Evolutionary conservation across 92 coral and sea anemone genomes (phyloP), one percentile per base, ranked within the genome.

Genomic region (Epizoanthus stellaris): DNA sequence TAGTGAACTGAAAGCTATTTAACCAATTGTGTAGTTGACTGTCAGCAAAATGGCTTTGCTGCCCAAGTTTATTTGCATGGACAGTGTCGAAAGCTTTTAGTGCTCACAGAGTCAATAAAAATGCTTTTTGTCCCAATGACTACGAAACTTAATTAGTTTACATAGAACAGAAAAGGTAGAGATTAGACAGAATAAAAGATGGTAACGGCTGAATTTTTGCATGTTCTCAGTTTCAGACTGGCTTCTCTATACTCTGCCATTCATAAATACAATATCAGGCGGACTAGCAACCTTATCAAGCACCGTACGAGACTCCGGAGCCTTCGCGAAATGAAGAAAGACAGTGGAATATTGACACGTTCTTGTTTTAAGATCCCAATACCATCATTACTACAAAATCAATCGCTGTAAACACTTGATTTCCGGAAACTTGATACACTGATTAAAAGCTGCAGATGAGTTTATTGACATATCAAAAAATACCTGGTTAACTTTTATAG

Each of bases 381-480:
- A 79, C 83, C 58, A 19, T 79, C 83, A 63, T 30, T 63, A 43
- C 57, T 79, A 62, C 49, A 43, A 63, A 79, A 59, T 79, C 83
- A 62, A 40, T 62, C 34, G 83, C 19, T 79, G 83, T 79, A 79
- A 79, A 79, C 83, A 79, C 83, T 63, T 63, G 71, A 79, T 79
- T 79, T 79, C 83, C 83, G 83, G 83, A 79, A 52, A 79, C 30
- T 79, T 57, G 56, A 79, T 79, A 79, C 65, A 67, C 73, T 17
- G 60, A 62, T 79, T 62, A 79, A 79, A 79, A 40, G 65, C 72
- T 11, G 23, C 16, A 64, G 83, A 79, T 79, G 71, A 79, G 36
- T 79, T 79, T 79, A 79, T 79, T 79, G 83, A 79, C 83, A 79
- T 52, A 79, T 79, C 83, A 79, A 79, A 52, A 61, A 59, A 79